These are phyloP conservation scores for Thymelicus sylvestris DNA, from an alignment of 2,888 invertebrate genomes.

Conservation along the genomic window DNA sequence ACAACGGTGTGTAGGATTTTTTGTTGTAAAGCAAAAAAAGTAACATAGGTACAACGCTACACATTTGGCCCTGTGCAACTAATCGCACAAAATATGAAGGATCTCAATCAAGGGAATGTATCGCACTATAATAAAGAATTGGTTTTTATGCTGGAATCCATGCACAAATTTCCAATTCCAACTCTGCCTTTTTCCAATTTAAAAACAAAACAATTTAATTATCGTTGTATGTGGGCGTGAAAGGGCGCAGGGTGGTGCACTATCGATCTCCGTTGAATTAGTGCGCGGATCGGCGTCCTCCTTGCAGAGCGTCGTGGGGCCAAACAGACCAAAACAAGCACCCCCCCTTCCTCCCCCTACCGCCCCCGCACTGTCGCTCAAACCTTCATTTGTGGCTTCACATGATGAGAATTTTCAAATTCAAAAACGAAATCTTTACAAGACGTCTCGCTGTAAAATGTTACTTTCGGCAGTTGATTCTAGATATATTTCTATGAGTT, in stretches of 20 bases:
- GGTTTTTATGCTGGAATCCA: too few relatives aligned
- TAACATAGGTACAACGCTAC: too few relatives aligned
- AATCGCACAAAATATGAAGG: too few relatives aligned
- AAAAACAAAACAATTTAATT: slow-evolving; percentile 70
- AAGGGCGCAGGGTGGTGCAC: slow-evolving; percentile 78
- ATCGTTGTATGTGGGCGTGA: slow-evolving; percentile 69
- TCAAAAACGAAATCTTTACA: slow-evolving; percentile 9
- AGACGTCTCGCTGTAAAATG: too few relatives aligned
- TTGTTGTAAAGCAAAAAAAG: too few relatives aligned
- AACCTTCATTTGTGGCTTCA: slow-evolving; percentile 57
- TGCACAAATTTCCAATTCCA: not conserved
- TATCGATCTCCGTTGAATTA: slow-evolving; percentile 84
- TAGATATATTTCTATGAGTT: too few relatives aligned
- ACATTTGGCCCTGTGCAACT: too few relatives aligned
- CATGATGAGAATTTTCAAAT: slow-evolving; percentile 35
- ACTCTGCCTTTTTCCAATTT: slow-evolving; percentile 20
- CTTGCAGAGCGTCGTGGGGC: slow-evolving; percentile 81
- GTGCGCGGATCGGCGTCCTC: slow-evolving; percentile 83
- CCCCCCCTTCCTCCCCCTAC: slow-evolving; percentile 59
- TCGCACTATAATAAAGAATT: too few relatives aligned
- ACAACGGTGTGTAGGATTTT: too few relatives aligned
- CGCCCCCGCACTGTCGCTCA: slow-evolving; percentile 64
- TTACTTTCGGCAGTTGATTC: too few relatives aligned
- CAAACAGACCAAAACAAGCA: slow-evolving; percentile 84
- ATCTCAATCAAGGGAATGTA: too few relatives aligned